phyloP scores from a whole-genome alignment of 2,888 invertebrate genomes.

The Lasioglossum oenotherae region DNA sequence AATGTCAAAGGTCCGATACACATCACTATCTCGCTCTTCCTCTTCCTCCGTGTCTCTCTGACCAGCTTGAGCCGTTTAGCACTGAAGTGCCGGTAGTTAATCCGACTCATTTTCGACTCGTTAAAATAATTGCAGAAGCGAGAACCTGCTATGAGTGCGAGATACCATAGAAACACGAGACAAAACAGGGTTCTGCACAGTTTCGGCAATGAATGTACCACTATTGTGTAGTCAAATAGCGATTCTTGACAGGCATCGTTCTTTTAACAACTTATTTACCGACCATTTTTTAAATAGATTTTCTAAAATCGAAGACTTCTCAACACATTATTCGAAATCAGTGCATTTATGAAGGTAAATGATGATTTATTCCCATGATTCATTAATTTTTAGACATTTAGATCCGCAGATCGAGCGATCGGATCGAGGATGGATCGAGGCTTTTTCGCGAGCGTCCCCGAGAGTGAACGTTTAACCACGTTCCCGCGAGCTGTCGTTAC shows the following conservation, averaged over 20 bases:
- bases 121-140: neutral
- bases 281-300: too few species aligned
- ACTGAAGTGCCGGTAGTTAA: neutral
- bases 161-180: neutral
- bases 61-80: neutral
- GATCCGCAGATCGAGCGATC: too few species aligned
- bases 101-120: neutral
- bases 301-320: neutral
- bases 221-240: neutral
- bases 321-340: neutral
- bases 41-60: neutral
- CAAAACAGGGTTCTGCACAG: neutral
- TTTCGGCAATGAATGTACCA: neutral
- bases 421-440: neutral
- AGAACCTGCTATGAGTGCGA: neutral
- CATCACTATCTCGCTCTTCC: conserved; percentile 35
- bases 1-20: conserved; percentile 80
- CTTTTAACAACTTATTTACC: too few species aligned
- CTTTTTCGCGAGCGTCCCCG: neutral
- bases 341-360: neutral
- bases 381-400: too few species aligned
- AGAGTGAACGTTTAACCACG: conserved; percentile 49
- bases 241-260: too few species aligned
- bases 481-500: conserved; percentile 31
- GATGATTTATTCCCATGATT: too few species aligned